Conservation (phyloP, 2,888 invertebrate species). For the Phalangium opilio region DNA sequence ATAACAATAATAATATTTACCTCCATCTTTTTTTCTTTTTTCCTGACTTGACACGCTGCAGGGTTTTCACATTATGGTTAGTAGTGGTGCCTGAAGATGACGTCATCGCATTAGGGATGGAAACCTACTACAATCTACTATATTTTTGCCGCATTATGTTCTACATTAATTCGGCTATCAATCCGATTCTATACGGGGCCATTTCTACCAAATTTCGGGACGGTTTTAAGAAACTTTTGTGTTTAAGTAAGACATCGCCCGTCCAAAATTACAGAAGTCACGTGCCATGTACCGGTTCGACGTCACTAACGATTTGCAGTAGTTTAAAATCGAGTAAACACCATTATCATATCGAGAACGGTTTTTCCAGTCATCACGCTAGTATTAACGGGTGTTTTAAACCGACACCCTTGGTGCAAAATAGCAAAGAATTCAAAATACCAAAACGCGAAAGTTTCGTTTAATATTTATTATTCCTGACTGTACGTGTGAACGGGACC, state of each 20-base stretch:
- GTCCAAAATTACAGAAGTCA: not conserved
- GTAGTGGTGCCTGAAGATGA: constrained; percentile 54
- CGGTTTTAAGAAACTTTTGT: constrained; percentile 35
- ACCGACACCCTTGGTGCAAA: too few relatives aligned
- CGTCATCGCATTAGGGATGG: constrained; percentile 52
- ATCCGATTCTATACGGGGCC: constrained; percentile 77
- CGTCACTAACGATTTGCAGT: not conserved
- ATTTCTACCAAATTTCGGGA: constrained; percentile 79
- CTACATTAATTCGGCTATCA: constrained; percentile 77
- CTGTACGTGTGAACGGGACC: too few relatives aligned
- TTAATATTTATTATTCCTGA: too few relatives aligned
- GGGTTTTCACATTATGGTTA: constrained; percentile 67
- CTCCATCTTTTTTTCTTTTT: too few relatives aligned
- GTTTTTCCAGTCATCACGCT: too few relatives aligned
- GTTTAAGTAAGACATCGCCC: not conserved
- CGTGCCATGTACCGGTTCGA: not conserved
- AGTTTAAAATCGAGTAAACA: not conserved
- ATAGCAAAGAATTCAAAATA: too few relatives aligned
- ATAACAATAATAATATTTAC: too few relatives aligned
- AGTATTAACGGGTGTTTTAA: too few relatives aligned
- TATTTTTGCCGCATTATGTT: constrained; percentile 75
- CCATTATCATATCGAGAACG: too few relatives aligned
- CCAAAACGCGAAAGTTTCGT: too few relatives aligned
- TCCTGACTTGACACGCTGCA: too few relatives aligned
- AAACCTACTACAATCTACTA: constrained; percentile 62